Evolutionary conservation across 2,888 invertebrate species (phyloP), one percentile per base, ranked within the genome.

Genomic region (Drosophila cyrtoloma): DNA sequence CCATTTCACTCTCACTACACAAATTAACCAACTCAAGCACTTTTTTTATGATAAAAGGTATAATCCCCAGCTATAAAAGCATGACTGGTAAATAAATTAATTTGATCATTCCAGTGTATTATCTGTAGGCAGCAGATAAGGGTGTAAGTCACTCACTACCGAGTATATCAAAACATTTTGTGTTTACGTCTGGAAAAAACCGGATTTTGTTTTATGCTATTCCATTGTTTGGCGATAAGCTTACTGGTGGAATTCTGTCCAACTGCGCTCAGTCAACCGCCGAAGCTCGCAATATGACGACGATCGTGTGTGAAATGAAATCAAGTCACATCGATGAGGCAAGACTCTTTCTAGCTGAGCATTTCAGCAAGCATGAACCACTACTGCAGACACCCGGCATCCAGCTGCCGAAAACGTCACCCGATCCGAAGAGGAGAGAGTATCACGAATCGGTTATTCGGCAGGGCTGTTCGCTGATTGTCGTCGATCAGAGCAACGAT

Each of bases 351-450:
- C 53, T 86, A 4, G 51, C n/a, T 0, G 55, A 63, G 9, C 74
- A 86, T 44, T 89, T 89, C 57, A 47, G 67, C 22, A 72, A 58
- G 19, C 58, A 70, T 6, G 86, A 86, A 26, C 89, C 86, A 4
- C 55, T 84, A 0, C 51, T 66, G 58, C 57, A 64, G 22, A 68
- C 77, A n/a, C 72, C 74, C 5, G 72, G 68, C 1, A n/a, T 39
- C 12, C 30, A 71, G 19, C 62, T 76, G 4, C 7, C 10, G 0
- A n/a, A 39, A 9, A 7, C 1, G n/a, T 1, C 28, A 30, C 1
- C 52, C 10, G 32, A 55, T 4, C 26, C 57, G 1, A 37, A 33
- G 7, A 59, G 60, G 32, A 26, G 62, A 16, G 65, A 69, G 28
- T 56, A 67, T 12, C 66, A 73, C 30, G 47, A 53, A 1, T 32